phyloP scores from a whole-genome alignment of 2,888 invertebrate genomes.

The Adela reaumurella region DNA sequence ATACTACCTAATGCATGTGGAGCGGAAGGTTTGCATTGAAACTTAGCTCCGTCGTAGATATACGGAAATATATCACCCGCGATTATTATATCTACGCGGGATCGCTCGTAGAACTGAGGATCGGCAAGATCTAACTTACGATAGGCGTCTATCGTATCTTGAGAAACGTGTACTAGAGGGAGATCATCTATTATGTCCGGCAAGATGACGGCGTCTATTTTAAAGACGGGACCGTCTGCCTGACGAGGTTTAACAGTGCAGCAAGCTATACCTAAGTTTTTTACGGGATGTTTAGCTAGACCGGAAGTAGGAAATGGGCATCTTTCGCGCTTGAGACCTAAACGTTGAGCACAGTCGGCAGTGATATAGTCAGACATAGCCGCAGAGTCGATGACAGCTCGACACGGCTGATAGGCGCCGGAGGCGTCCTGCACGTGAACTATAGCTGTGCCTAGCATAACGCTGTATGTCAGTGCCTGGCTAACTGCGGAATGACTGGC shows the following conservation, averaged over 20 bases:
- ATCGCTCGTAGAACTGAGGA: background rate
- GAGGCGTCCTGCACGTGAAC: background rate
- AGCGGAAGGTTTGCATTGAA: background rate
- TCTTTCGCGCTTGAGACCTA: conserved; percentile 3
- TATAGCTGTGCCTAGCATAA: background rate
- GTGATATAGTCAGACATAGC: conserved; percentile 6
- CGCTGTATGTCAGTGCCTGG: background rate
- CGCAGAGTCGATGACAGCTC: conserved; percentile 5
- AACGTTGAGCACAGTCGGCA: conserved; percentile 2
- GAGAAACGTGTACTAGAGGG: background rate
- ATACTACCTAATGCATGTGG: conserved; percentile 6
- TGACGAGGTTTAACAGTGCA: conserved; percentile 4
- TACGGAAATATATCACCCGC: background rate
- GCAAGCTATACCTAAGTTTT: conserved; percentile 2
- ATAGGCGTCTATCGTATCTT: background rate
- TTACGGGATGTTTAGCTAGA: conserved; percentile 1
- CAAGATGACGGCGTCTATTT: background rate
- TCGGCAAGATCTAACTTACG: conserved; percentile 1
- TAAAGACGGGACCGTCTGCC: background rate
- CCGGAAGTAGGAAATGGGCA: conserved; percentile 3
- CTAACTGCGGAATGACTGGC: background rate
- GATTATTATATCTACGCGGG: background rate
- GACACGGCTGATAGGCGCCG: background rate
- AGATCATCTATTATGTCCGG: background rate
- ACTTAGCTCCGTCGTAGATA: background rate